A percentile compares a stretch with the other conserved stretches of the same genome.
phyloP scores from a whole-genome alignment of 2,113 vertebrate species.

The Limanda limanda region DNA sequence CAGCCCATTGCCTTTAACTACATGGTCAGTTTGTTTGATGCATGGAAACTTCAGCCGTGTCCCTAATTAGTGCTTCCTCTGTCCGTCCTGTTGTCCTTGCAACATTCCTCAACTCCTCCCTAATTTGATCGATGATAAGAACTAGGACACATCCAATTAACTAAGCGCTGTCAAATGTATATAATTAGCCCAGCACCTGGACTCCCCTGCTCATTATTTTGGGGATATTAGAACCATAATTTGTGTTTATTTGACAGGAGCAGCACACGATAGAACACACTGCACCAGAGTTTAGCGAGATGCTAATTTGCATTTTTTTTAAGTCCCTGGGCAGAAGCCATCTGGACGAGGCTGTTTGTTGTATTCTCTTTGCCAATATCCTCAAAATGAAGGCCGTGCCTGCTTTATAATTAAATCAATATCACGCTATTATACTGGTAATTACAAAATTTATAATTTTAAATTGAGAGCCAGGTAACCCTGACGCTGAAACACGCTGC shows the following conservation, averaged over 20 bases:
- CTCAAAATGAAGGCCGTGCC: conserved; percentile 31
- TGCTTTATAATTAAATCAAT: conserved; percentile 59
- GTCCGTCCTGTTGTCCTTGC: conserved; percentile 32
- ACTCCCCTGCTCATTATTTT: conserved; percentile 42
- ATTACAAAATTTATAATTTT: conserved; percentile 32
- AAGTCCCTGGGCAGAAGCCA: conserved; percentile 52
- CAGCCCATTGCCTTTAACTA: conserved; percentile 27
- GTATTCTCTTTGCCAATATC: conserved; percentile 56
- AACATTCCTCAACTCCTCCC: conserved; percentile 33
- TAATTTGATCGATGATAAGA: conserved; percentile 55
- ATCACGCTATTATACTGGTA: conserved; percentile 19
- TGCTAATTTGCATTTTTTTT: conserved; percentile 47
- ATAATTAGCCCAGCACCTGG: conserved; percentile 70
- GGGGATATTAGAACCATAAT: conserved; percentile 47
- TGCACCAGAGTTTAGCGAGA: conserved; percentile 29
- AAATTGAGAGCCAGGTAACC: conserved; percentile 27
- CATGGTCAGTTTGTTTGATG: conserved; percentile 16
- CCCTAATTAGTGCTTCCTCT: conserved; percentile 48
- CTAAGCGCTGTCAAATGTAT: conserved; percentile 51
- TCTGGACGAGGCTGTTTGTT: conserved; percentile 58
- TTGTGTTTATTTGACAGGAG: conserved; percentile 66
- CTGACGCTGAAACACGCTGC: background rate
- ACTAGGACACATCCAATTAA: conserved; percentile 54
- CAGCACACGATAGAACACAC: conserved; percentile 33
- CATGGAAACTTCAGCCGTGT: conserved; percentile 24